Evolutionary conservation across 2,797 vertebrate genomes (phyloP).

Genomic region (Lophura swinhoii): DNA sequence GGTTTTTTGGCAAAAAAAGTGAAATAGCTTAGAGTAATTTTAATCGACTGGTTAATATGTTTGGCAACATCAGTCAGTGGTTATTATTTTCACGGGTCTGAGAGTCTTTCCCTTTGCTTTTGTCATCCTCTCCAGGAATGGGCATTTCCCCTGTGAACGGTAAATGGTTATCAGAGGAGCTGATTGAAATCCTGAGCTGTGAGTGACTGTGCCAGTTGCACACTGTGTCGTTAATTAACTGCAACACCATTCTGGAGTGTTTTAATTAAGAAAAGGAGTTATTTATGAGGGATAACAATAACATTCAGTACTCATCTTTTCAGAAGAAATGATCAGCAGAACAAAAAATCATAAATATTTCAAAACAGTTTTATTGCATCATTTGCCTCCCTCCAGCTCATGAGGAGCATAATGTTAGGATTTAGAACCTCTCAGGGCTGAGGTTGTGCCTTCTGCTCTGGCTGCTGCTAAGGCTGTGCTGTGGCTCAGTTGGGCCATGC

Average conservation of each 20-base stretch:
- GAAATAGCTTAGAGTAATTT: neutral
- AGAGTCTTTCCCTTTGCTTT: neutral
- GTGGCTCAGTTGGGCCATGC: neutral
- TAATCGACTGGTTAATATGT: neutral
- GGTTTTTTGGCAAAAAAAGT: neutral
- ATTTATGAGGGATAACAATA: conserved; percentile 35
- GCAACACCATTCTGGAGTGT: conserved; percentile 12
- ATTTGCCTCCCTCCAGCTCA: conserved; percentile 14
- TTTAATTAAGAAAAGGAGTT: conserved; percentile 7
- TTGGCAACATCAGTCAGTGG: fast-evolving
- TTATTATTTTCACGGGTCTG: neutral
- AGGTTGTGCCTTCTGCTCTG: neutral
- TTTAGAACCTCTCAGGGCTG: neutral
- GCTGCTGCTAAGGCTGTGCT: neutral
- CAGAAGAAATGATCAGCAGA: neutral
- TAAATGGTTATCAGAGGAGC: neutral
- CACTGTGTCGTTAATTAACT: neutral
- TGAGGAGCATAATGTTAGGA: neutral
- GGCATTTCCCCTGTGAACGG: neutral
- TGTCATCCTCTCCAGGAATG: neutral
- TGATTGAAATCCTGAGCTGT: neutral
- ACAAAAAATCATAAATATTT: conserved; percentile 41
- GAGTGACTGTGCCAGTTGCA: neutral
- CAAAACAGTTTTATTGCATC: conserved; percentile 25
- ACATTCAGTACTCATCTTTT: conserved; percentile 11